Percentiles rank a stretch among this genome's conserved stretches.
phyloP scores from a whole-genome alignment of 92 coral and sea anemone species.

The Chrysogorgia sp. region DNA sequence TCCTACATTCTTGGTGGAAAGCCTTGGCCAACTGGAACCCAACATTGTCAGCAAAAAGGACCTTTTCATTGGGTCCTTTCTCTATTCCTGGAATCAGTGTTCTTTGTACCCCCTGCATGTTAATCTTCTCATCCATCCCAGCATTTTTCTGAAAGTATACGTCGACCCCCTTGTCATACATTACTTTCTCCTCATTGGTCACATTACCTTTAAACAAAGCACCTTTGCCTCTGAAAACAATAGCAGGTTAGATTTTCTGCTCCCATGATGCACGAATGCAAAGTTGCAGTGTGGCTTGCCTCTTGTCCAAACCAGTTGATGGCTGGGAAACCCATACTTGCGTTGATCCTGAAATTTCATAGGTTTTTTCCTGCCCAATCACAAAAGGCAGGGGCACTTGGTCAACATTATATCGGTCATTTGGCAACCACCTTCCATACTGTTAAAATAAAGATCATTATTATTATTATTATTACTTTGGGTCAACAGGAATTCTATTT shows the following conservation, averaged over 20 bases:
- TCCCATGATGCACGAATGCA: constrained; percentile 23
- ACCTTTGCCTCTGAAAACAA: too few species aligned
- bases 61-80: constrained; percentile 45
- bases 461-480: too few species aligned
- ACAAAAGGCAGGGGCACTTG: constrained; percentile 59
- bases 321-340: too few species aligned
- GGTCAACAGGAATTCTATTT: constrained; percentile 34
- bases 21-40: constrained; percentile 45
- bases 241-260: too few species aligned
- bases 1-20: constrained; percentile 64
- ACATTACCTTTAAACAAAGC: too few species aligned
- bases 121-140: constrained; percentile 53
- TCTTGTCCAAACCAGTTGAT: constrained; percentile 45
- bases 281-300: constrained; percentile 50
- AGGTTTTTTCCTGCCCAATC: constrained; percentile 52
- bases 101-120: constrained; percentile 49
- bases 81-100: constrained; percentile 58
- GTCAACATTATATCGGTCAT: constrained; percentile 46
- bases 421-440: constrained; percentile 58
- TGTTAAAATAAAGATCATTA: too few species aligned
- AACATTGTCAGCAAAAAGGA: constrained; percentile 57
- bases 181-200: too few species aligned
- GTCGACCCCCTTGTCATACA: constrained; percentile 56
- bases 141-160: constrained; percentile 62
- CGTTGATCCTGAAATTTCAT: constrained; percentile 57